A percentile compares a stretch with the other conserved stretches of the same genome.
Evolutionary conservation across 2,113 vertebrate genomes (phyloP).

Genomic region (Himantopus leucocephalus): DNA sequence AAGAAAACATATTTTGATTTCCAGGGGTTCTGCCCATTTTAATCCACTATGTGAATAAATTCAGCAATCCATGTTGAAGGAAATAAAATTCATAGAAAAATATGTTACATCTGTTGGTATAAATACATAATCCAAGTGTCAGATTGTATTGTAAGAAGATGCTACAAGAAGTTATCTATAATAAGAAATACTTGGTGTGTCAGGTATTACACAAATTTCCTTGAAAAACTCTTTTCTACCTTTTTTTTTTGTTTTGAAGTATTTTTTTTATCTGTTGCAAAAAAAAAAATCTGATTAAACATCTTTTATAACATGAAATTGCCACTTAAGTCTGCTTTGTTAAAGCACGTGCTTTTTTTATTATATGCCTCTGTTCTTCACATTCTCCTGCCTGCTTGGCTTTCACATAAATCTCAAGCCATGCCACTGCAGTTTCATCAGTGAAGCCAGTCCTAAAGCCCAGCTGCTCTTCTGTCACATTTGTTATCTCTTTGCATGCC

Average conservation of each 20-base stretch:
- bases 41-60: background rate
- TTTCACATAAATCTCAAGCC: background rate
- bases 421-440: background rate
- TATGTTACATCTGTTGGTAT: background rate
- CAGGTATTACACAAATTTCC: background rate
- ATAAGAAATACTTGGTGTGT: background rate
- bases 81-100: slow-evolving; percentile 47
- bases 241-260: background rate
- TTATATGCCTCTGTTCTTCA: background rate
- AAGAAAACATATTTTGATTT: background rate
- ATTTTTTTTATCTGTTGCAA: background rate
- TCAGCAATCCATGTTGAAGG: slow-evolving; percentile 13
- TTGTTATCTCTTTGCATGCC: background rate
- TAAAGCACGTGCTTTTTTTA: background rate
- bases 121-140: background rate
- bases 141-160: background rate
- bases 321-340: background rate
- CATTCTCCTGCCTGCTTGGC: background rate
- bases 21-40: slow-evolving; percentile 5
- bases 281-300: background rate
- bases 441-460: background rate
- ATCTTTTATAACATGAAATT: background rate
- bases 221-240: background rate
- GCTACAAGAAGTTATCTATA: background rate
- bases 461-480: slow-evolving; percentile 41